Evolutionary conservation across 2,113 vertebrate species (phyloP).

Genomic region (Tor tambroides): DNA sequence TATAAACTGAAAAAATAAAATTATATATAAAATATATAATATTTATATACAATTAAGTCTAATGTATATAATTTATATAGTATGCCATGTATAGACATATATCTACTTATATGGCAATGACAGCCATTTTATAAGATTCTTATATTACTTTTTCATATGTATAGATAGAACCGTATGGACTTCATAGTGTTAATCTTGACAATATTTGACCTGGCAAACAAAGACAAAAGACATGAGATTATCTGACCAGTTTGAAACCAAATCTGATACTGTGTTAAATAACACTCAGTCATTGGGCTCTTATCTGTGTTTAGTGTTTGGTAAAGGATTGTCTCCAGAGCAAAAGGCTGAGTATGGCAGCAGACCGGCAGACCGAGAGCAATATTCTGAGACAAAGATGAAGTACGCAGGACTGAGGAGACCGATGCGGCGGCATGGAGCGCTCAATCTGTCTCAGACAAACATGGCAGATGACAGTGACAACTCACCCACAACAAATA

Average conservation of each 20-base stretch:
- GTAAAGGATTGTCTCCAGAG: slow-evolving; percentile 6
- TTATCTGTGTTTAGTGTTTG: slow-evolving; percentile 21
- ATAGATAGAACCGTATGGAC: no score
- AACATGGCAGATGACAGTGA: slow-evolving; percentile 15
- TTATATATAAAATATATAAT: no score
- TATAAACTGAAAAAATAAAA: no score
- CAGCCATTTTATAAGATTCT: background rate
- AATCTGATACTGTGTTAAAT: slow-evolving; percentile 25
- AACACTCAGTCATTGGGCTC: background rate
- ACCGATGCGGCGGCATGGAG: background rate
- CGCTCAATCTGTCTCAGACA: slow-evolving; percentile 1
- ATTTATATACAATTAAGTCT: no score
- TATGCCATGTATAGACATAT: background rate
- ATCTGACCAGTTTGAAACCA: slow-evolving; percentile 13
- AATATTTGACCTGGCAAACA: background rate
- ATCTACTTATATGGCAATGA: background rate
- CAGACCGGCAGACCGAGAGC: background rate
- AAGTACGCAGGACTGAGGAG: background rate
- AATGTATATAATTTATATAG: background rate
- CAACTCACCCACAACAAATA: slow-evolving; percentile 24
- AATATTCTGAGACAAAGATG: slow-evolving; percentile 20
- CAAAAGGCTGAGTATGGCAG: background rate
- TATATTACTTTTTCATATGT: background rate
- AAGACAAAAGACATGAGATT: background rate
- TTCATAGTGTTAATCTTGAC: background rate